These are phyloP conservation scores for Tiliqua scincoides DNA, from an alignment of 2,113 vertebrate species.

Conservation along the genomic window DNA sequence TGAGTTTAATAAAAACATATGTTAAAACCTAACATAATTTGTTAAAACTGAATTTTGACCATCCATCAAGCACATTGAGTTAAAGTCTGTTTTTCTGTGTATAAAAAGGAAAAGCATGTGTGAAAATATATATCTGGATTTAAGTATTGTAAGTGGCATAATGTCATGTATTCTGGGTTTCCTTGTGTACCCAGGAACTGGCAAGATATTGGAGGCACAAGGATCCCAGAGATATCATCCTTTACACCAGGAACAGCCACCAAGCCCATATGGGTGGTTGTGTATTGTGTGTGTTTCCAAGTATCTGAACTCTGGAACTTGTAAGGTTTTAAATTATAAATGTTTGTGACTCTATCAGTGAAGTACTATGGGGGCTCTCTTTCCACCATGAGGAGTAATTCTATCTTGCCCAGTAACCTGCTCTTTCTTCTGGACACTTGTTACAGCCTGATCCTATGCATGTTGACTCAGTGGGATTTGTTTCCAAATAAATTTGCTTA, in stretches of 20 bases:
- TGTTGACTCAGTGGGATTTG: not conserved
- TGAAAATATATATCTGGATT: not conserved
- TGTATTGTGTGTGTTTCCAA: not conserved
- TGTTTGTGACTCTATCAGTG: not conserved
- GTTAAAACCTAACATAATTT: not conserved
- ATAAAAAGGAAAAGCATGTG: not conserved
- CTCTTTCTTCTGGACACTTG: not conserved
- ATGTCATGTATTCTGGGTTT: not conserved
- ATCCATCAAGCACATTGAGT: not conserved
- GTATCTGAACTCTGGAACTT: not conserved
- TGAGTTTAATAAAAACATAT: not conserved
- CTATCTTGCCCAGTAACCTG: not conserved
- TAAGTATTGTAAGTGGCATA: not conserved
- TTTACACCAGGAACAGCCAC: not conserved
- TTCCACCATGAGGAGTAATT: not conserved
- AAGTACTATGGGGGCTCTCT: not conserved
- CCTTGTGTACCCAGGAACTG: not conserved
- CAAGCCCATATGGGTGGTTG: not conserved
- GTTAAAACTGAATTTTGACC: not conserved
- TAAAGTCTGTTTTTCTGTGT: not conserved
- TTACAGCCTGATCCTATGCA: not conserved
- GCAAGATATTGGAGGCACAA: not conserved
- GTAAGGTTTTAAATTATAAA: not conserved
- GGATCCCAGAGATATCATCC: not conserved
- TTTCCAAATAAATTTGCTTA: not conserved